Conservation (phyloP, 2,113 vertebrate genomes). For the Solea solea region DNA sequence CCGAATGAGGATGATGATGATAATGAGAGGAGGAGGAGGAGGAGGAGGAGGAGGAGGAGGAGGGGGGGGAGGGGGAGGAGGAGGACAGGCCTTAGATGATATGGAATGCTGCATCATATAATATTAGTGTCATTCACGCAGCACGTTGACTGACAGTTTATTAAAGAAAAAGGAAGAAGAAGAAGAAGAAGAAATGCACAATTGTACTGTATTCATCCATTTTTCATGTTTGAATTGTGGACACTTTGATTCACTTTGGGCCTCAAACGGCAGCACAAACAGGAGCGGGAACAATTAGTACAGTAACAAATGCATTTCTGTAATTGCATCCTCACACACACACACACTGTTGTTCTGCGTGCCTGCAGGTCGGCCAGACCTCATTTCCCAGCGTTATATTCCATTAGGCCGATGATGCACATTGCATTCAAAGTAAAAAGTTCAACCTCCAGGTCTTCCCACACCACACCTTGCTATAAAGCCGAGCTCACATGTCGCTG, state of each 20-base stretch:
- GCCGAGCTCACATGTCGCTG: constrained; percentile 51
- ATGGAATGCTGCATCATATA: constrained; percentile 66
- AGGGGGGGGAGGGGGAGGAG: constrained; percentile 67
- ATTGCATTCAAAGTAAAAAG: constrained; percentile 58
- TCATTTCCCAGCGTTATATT: constrained; percentile 61
- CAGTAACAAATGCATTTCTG: constrained; percentile 25
- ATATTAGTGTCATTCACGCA: constrained; percentile 65
- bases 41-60: constrained; percentile 71
- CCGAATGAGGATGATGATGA: constrained; percentile 70
- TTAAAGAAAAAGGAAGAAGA: constrained; percentile 47
- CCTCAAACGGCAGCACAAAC: constrained; percentile 55
- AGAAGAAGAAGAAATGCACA: constrained; percentile 48
- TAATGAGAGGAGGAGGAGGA: constrained; percentile 67
- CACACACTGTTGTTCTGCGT: constrained; percentile 53
- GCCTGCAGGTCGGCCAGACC: constrained; percentile 52
- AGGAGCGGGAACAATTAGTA: constrained; percentile 37
- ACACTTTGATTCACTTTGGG: constrained; percentile 62
- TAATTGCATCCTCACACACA: constrained; percentile 33
- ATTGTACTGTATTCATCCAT: constrained; percentile 56
- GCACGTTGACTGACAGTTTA: constrained; percentile 66
- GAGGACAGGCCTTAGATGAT: constrained; percentile 65
- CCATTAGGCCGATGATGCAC: constrained; percentile 66
- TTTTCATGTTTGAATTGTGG: constrained; percentile 58
- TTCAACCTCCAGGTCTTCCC: constrained; percentile 49
- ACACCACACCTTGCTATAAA: constrained; percentile 51